Base-by-base conservation (phyloP, 2,113 vertebrate species). In the Trachemys scripta region DNA sequence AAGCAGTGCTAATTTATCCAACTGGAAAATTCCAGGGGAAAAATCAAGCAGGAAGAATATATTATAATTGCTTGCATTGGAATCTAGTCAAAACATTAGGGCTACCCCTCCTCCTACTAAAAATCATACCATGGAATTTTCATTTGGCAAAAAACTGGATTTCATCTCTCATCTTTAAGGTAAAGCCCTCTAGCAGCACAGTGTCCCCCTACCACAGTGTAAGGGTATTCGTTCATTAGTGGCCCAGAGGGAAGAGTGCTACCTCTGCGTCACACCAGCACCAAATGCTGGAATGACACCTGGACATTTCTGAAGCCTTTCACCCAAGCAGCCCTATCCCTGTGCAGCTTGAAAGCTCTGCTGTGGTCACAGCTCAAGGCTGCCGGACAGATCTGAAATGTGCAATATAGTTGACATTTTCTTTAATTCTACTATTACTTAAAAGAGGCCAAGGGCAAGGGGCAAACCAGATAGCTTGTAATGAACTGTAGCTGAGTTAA, bases 321-420 rank as follows among this genome's bases (percentile, higher is more conserved):
- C 92, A 88, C 87, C 56, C 90, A 91, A 95, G 87, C 79, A 95
- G 65, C 50, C 92, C 90, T 96, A 97, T 97, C 96, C 96, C 96
- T 92, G 96, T 92, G 93, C 94, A 96, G 94, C 56, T 93, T 95
- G 93, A 97, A 90, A 97, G 87, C 85, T 97, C 89, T 88, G 87
- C 89, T 92, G 79, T 54, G 95, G 96, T 92, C 95, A 96, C 94
- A 89, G 93, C 96, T 97, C 93, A 87, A 94, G 96, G 92, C 95
- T 97, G 83, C 83, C 88, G 94, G 85, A 94, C 97, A 97, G 94
- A 96, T 87, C 92, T 85, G 93, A 97, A 95, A 96, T 91, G 87
- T 89, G 80, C 79, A 90, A 96, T 90, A 83, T 87, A 87, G 95
- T 96, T 82, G 90, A 95, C 95, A 96, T 96, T 97, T 97, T 75